phyloP scores from a whole-genome alignment of 2,888 invertebrate genomes.

The Chrysopilus asiliformis region DNA sequence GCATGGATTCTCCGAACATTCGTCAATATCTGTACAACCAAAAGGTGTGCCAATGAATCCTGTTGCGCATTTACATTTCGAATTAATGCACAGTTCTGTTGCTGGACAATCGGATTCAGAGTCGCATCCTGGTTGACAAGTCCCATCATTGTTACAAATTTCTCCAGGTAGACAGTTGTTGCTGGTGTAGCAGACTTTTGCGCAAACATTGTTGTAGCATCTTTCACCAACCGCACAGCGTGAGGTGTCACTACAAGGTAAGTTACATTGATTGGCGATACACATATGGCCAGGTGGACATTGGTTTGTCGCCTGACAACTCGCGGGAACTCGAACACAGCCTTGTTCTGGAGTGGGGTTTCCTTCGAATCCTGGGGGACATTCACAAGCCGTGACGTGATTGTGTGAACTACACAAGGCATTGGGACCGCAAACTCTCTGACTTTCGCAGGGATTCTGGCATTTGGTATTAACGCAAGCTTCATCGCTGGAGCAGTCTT shows the following conservation, averaged over 20 bases:
- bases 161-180: conserved; percentile 84
- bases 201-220: conserved; percentile 63
- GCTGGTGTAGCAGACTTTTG: conserved; percentile 77
- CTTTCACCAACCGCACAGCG: conserved; percentile 75
- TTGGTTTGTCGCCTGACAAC: conserved; percentile 52
- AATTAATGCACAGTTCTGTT: conserved; percentile 62
- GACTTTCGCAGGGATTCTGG: conserved; percentile 63
- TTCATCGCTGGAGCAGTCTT: conserved; percentile 60
- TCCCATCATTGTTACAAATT: conserved; percentile 63
- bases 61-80: conserved; percentile 60
- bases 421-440: conserved; percentile 71
- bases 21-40: conserved; percentile 71
- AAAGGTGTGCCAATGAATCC: conserved; percentile 62
- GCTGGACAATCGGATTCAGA: conserved; percentile 65
- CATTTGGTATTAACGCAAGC: conserved; percentile 78
- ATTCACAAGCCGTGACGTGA: conserved; percentile 64
- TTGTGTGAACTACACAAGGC: conserved; percentile 62
- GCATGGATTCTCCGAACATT: conserved; percentile 66
- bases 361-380: conserved; percentile 74
- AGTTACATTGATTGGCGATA: conserved; percentile 60
- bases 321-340: conserved; percentile 66
- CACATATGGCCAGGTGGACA: conserved; percentile 70
- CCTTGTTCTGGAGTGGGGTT: conserved; percentile 80
- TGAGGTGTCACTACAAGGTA: conserved; percentile 58
- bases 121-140: conserved; percentile 72